These are phyloP conservation scores for Drosophila infuscata DNA, from an alignment of 2,888 invertebrate genomes.

Conservation along the genomic window DNA sequence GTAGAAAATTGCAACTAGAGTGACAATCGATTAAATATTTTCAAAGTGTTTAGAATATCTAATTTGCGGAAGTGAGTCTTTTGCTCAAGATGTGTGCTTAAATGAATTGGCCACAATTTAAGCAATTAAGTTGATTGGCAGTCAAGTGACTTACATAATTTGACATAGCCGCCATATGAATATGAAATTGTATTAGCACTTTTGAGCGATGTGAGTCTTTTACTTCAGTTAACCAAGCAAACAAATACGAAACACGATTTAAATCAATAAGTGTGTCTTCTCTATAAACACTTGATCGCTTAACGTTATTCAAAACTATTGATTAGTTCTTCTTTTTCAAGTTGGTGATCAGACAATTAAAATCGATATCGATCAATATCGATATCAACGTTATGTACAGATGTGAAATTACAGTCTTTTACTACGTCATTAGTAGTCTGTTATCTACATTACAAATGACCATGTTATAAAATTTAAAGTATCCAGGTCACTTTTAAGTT, in stretches of 20 bases:
- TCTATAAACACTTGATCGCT: neutral
- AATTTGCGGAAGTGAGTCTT: neutral
- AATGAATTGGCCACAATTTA: slow-evolving; percentile 17
- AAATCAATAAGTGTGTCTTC: neutral
- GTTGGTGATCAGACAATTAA: neutral
- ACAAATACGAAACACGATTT: neutral
- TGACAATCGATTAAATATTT: slow-evolving; percentile 38
- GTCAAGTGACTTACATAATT: slow-evolving; percentile 17
- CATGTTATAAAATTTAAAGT: neutral
- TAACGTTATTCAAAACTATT: neutral
- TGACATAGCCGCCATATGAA: neutral
- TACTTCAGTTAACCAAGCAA: neutral
- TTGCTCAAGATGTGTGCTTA: neutral
- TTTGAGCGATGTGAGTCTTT: neutral
- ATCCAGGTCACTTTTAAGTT: neutral
- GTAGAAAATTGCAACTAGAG: slow-evolving; percentile 31
- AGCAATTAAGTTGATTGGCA: slow-evolving; percentile 4
- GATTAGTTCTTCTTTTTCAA: neutral
- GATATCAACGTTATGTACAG: neutral
- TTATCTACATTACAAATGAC: neutral
- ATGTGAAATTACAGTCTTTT: neutral
- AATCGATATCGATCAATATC: neutral
- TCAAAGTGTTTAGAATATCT: slow-evolving; percentile 10
- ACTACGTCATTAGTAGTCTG: neutral
- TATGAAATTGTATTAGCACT: neutral